Percentiles rank a stretch among this genome's conserved stretches.
These are phyloP conservation scores for Danaus plexippus DNA, from an alignment of 1,140 invertebrate species.

Conservation along the genomic window DNA sequence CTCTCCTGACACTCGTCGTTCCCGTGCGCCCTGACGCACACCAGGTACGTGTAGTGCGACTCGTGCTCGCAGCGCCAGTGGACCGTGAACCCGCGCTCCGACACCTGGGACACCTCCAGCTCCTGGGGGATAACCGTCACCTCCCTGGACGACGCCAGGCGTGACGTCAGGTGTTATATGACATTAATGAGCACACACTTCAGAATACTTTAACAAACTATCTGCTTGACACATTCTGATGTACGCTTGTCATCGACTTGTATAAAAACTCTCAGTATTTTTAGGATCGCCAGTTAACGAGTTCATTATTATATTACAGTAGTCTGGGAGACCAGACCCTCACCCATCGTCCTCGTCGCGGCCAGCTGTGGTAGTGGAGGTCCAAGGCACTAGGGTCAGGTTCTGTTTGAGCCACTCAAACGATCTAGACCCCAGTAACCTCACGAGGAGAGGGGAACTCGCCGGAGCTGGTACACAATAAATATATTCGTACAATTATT, in stretches of 20 bases:
- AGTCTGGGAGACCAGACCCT: conserved; percentile 43
- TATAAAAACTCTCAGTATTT: background rate
- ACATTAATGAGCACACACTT: too few species aligned
- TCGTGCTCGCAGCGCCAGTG: conserved; percentile 36
- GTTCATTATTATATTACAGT: background rate
- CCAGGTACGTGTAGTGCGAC: conserved; percentile 26
- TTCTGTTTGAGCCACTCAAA: conserved; percentile 53
- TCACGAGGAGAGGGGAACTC: conserved; percentile 30
- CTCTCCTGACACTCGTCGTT: conserved; percentile 37
- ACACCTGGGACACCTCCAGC: conserved; percentile 28
- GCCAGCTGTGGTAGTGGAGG: conserved; percentile 26
- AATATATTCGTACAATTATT: background rate
- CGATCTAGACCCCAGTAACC: conserved; percentile 45
- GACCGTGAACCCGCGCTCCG: conserved; percentile 27
- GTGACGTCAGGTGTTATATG: too few species aligned
- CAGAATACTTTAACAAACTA: too few species aligned
- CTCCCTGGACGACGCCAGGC: conserved; percentile 18
- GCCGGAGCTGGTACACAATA: conserved; percentile 8
- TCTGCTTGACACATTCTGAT: too few species aligned
- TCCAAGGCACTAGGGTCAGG: conserved; percentile 55
- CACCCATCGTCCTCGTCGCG: conserved; percentile 36
- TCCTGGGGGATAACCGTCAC: conserved; percentile 24
- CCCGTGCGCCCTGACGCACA: conserved; percentile 35
- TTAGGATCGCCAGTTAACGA: background rate
- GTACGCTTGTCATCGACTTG: too few species aligned